Conservation (phyloP, 2,888 invertebrate species). For the Melanophora roralis region DNA sequence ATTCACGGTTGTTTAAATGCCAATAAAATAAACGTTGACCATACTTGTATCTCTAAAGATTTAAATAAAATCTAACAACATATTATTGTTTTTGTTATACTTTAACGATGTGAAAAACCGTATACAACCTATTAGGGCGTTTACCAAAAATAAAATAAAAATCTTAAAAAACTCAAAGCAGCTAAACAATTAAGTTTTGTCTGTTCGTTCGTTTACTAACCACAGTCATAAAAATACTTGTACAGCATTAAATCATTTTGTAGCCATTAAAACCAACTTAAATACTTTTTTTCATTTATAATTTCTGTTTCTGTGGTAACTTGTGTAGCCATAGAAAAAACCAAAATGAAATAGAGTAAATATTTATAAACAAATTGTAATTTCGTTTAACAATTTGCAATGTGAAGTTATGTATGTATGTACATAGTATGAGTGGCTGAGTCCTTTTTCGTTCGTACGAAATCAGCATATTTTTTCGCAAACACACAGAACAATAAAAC, state of each 20-base stretch:
- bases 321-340: background rate
- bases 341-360: background rate
- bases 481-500: background rate
- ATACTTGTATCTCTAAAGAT: slow-evolving; percentile 24
- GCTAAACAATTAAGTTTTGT: slow-evolving; percentile 35
- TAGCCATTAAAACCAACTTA: slow-evolving; percentile 47
- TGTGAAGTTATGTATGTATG: background rate
- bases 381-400: background rate
- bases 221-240: slow-evolving; percentile 44
- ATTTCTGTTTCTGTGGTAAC: background rate
- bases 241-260: slow-evolving; percentile 51
- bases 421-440: background rate
- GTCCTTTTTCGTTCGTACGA: background rate
- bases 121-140: slow-evolving; percentile 40
- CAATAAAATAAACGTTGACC: slow-evolving; percentile 21
- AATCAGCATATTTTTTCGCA: slow-evolving; percentile 4
- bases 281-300: slow-evolving; percentile 14
- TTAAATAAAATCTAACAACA: background rate
- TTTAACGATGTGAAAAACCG: slow-evolving; percentile 46
- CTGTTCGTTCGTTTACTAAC: background rate
- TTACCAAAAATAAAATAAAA: slow-evolving; percentile 28
- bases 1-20: slow-evolving; percentile 26
- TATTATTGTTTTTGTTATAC: slow-evolving; percentile 22
- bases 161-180: slow-evolving; percentile 11
- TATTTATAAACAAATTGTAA: slow-evolving; percentile 13